Conservation (phyloP, 2,113 vertebrate genomes). For the Aptenodytes patagonicus region DNA sequence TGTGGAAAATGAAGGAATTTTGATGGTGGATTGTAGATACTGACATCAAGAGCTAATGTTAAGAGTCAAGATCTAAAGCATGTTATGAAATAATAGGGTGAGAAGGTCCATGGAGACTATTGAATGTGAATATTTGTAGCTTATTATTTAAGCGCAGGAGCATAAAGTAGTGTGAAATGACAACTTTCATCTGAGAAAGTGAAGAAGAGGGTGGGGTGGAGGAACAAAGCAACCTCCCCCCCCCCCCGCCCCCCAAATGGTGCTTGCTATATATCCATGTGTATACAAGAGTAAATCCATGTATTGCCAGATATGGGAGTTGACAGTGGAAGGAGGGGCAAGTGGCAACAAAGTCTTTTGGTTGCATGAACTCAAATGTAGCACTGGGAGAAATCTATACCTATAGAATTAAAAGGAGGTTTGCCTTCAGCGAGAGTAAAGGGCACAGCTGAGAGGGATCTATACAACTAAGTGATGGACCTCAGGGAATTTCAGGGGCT, state of each 20-base stretch:
- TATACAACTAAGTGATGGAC: not conserved
- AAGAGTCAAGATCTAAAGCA: not conserved
- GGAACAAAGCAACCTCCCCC: not conserved
- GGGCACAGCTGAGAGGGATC: not conserved
- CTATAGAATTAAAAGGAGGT: not conserved
- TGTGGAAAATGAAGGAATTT: not conserved
- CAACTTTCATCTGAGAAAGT: not conserved
- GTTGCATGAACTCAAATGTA: not conserved
- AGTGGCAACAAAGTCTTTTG: not conserved
- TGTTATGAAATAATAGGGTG: not conserved
- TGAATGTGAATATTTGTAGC: not conserved
- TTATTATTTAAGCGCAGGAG: not conserved
- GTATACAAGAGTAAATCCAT: not conserved
- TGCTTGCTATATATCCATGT: not conserved
- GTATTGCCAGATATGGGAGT: fast-evolving
- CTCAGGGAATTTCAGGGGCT: not conserved
- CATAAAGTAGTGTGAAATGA: not conserved
- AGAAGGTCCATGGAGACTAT: not conserved
- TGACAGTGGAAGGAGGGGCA: not conserved
- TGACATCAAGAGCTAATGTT: not conserved
- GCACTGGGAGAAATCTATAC: not conserved
- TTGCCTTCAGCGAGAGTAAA: not conserved
- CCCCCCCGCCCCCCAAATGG: not conserved
- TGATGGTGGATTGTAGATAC: not conserved
- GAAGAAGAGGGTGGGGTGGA: not conserved